Conservation (phyloP, 2,113 vertebrate species). For the Rhagologus leucostigma region DNA sequence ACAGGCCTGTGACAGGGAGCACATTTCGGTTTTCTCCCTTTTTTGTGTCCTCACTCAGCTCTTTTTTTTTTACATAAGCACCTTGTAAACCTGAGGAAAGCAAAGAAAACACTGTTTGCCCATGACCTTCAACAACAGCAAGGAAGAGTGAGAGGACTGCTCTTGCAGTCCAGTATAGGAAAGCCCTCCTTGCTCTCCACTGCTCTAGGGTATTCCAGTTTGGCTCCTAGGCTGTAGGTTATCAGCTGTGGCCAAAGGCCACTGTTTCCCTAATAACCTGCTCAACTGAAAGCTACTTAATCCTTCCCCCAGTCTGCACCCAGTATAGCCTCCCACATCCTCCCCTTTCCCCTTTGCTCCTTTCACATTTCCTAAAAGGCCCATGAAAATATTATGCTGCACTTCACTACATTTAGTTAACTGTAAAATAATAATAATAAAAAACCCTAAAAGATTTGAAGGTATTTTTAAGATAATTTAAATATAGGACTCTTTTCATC, state of each 20-base stretch:
- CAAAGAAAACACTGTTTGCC: not conserved
- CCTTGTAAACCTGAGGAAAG: not conserved
- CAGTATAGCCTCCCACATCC: not conserved
- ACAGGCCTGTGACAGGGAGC: not conserved
- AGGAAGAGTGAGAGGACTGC: not conserved
- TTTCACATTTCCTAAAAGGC: not conserved
- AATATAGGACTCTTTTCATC: constrained; percentile 82
- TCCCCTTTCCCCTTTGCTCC: not conserved
- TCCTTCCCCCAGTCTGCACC: not conserved
- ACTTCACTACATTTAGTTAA: constrained; percentile 56
- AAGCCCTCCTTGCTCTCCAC: not conserved
- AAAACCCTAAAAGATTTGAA: constrained; percentile 58
- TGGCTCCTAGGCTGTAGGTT: not conserved
- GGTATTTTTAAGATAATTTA: constrained; percentile 76
- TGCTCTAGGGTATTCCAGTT: not conserved
- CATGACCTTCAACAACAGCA: not conserved
- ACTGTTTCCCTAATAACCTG: not conserved
- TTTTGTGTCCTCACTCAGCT: not conserved
- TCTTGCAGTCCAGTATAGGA: not conserved
- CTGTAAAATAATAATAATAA: constrained; percentile 51
- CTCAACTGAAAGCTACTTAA: not conserved
- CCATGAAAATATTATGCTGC: constrained; percentile 6
- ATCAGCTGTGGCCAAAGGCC: not conserved
- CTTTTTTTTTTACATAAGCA: not conserved
- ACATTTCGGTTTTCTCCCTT: not conserved